Percentiles rank a stretch among this genome's conserved stretches.
phyloP scores from a whole-genome alignment of 2,797 vertebrate genomes.

The Scolopax rusticola region DNA sequence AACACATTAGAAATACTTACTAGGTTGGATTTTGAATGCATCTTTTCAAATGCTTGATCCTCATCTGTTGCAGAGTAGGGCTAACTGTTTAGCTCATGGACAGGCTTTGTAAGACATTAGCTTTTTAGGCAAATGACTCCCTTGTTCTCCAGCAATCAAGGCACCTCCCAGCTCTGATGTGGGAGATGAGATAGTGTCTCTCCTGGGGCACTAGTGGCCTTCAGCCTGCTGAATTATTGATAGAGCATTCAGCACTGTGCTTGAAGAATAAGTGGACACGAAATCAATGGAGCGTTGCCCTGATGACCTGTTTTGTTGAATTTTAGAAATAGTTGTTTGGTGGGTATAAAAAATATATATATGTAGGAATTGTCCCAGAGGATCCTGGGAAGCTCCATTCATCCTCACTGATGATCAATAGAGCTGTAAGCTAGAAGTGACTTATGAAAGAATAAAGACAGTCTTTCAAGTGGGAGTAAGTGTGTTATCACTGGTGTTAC shows the following conservation, averaged over 20 bases:
- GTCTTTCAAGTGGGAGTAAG: slow-evolving; percentile 66
- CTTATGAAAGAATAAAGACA: slow-evolving; percentile 75
- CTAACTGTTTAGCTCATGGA: not conserved
- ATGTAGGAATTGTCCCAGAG: slow-evolving; percentile 76
- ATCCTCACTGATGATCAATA: slow-evolving; percentile 74
- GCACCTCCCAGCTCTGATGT: slow-evolving; percentile 26
- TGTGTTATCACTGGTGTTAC: slow-evolving; percentile 46
- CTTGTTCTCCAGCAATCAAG: not conserved
- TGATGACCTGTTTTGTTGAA: slow-evolving; percentile 74
- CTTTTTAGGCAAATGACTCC: not conserved
- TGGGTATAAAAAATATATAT: slow-evolving; percentile 67
- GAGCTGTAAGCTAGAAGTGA: slow-evolving; percentile 64
- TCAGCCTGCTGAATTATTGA: slow-evolving; percentile 74
- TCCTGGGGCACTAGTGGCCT: slow-evolving; percentile 59
- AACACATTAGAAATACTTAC: not conserved
- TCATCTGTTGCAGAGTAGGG: not conserved
- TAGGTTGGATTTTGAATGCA: not conserved
- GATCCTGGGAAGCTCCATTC: slow-evolving; percentile 76
- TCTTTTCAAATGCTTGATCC: not conserved
- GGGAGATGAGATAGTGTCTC: slow-evolving; percentile 52
- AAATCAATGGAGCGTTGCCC: slow-evolving; percentile 78
- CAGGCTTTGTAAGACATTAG: not conserved
- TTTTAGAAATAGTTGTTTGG: slow-evolving; percentile 76
- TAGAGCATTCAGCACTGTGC: slow-evolving; percentile 67
- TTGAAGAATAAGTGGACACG: slow-evolving; percentile 73